Evolutionary conservation across 2,888 invertebrate genomes (phyloP), one percentile per base, ranked within the genome.

Genomic region (Dyspetes luteomarginatus): DNA sequence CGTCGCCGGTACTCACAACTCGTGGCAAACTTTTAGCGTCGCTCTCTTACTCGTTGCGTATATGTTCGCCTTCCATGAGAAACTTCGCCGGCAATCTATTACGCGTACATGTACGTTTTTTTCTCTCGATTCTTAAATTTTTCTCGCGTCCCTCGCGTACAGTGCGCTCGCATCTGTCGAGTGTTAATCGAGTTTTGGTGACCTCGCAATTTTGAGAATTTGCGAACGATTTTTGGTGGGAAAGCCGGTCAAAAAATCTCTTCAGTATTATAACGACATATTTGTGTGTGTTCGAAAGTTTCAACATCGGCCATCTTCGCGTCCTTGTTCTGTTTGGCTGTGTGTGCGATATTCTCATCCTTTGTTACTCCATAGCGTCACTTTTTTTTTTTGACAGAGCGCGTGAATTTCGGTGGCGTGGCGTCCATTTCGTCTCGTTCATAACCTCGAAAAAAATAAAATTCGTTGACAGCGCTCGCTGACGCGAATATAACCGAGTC

Each of bases 11-110:
- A 72, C 58, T 69, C 85, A 76, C 85, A 87, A 89, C 89, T 90
- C 89, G 90, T 89, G 89, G 89, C 86, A 84, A 89, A 90, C 88
- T 89, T 90, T 89, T 87, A 89, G 88, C 90, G 88, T 90, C 88
- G 43, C 55, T 64, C 45, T 36, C 43, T 36, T 43, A 4, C 41
- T 56, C 26, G n/a, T 45, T 4, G 48, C 15, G 48, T 48, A 17
- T 48, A 0, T 15, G 45, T 15, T 4, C 15, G 48, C 17, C 17
- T 15, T 45, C n/a, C 19, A 48, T 17, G 5, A n/a, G n/a, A 48
- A 48, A 36, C 36, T 48, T 48, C 15, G n/a, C 48, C 48, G 48
- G 48, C 5, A 3, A 48, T 48, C 15, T 17, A 48, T 15, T 17
- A 48, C 19, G 48, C 36, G 36, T 36, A 5, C 15, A 17, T 48